phyloP scores from a whole-genome alignment of 2,797 vertebrate species.

The Meda fulgida region DNA sequence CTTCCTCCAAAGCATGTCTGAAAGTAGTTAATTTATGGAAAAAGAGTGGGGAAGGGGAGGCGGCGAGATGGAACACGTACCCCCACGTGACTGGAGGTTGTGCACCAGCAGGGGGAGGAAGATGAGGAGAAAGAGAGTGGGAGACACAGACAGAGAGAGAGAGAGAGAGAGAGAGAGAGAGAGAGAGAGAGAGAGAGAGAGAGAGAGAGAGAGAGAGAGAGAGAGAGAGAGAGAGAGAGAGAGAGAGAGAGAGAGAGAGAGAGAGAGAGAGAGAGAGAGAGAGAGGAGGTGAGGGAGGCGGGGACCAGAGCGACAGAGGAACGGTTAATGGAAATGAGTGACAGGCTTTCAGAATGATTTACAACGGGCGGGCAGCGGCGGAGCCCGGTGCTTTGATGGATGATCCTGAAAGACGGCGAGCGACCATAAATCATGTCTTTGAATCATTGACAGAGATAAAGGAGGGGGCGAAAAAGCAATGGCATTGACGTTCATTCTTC shows the following conservation, averaged over 20 bases:
- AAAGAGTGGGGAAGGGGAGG: constrained; percentile 78
- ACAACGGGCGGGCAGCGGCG: constrained; percentile 96
- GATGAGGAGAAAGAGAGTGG: constrained; percentile 54
- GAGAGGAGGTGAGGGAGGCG: constrained; percentile 73
- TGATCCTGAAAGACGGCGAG: constrained; percentile 99
- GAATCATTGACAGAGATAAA: constrained; percentile 99
- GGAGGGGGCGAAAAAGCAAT: constrained; percentile 96
- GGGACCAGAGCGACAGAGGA: constrained; percentile 81
- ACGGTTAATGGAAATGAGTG: constrained; percentile 99
- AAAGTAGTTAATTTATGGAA: constrained; percentile 83
- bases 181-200: constrained; percentile 11
- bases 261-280: constrained; percentile 26
- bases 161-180: constrained; percentile 28
- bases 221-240: too few species aligned
- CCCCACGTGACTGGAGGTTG: constrained; percentile 75
- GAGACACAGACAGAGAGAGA: not conserved
- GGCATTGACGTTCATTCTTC: constrained; percentile 99
- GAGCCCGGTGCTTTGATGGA: constrained; percentile 96
- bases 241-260: not conserved
- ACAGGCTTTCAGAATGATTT: constrained; percentile 99
- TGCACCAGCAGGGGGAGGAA: constrained; percentile 66
- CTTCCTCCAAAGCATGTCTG: constrained; percentile 65
- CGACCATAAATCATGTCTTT: constrained; percentile 99
- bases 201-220: constrained; percentile 26
- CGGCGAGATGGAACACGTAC: constrained; percentile 81